Evolutionary conservation across 1,140 invertebrate genomes (phyloP), one percentile per base, ranked within the genome.

Genomic region (Drosophila micromelanica): DNA sequence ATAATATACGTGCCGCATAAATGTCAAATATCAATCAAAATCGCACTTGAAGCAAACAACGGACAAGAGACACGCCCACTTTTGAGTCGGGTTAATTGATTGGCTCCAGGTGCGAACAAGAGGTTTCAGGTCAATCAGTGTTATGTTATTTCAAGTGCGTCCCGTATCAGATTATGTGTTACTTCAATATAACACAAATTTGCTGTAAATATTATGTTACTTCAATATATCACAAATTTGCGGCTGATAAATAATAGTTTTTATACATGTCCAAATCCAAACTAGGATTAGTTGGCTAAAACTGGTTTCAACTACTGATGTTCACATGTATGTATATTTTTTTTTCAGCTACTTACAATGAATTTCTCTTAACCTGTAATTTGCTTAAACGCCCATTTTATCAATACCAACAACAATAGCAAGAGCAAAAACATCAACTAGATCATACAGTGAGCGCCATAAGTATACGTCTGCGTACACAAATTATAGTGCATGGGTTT

Each of bases 11-110:
- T 57, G 73, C 48, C 57, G 73, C 69, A 80, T 76, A 80, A 79
- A 70, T 76, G 68, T 81, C 73, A 76, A 79, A 80, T 81, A 76
- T 81, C 73, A 76, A 80, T 80, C 73, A 80, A 80, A 81, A 65
- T 80, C 68, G 57, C 77, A 80, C 78, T 80, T 73, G 40, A 59
- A 45, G 37, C 68, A 68, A 80, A 72, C 67, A 77, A 70, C 42
- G 65, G 61, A 65, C 74, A 65, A 73, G 56, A 32, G 56, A 32
- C 56, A 68, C 64, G 71, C 64, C 64, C 65, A 67, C 5, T 57
- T 65, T 69, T 73, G 61, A 78, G 65, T 43, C 52, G 59, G 65
- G 65, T 73, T 79, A 79, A 79, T 79, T 79, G 60, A 77, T 79
- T 57, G 60, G 61, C 30, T 48, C 9, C 32, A 71, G 38, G 55